Conservation (phyloP, 2,113 vertebrate genomes). For the Psettodes erumei region DNA sequence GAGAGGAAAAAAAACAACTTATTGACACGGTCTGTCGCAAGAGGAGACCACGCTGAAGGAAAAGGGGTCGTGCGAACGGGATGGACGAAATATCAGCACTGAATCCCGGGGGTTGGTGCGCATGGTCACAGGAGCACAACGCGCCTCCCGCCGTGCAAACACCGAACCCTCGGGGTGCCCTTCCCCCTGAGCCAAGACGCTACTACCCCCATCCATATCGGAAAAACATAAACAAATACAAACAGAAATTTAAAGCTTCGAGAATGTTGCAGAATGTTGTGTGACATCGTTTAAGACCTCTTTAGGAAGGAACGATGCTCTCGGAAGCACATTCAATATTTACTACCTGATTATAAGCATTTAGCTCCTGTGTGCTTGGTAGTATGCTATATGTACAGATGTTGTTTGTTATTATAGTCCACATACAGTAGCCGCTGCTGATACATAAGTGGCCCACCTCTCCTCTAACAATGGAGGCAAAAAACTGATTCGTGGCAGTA, state of each 20-base stretch:
- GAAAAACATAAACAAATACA: conserved; percentile 9
- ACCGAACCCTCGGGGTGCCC: conserved; percentile 7
- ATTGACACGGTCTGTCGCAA: conserved; percentile 30
- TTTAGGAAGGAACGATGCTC: conserved; percentile 4
- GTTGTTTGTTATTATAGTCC: neutral
- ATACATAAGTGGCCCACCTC: conserved; percentile 2
- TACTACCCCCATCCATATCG: neutral
- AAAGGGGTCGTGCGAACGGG: conserved; percentile 3
- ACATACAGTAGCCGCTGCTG: neutral
- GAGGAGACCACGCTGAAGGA: neutral
- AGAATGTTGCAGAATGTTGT: neutral
- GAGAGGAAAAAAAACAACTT: conserved; percentile 17
- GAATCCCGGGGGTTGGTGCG: neutral
- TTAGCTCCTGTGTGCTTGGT: neutral
- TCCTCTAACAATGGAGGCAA: neutral
- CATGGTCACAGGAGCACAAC: neutral
- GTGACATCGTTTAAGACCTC: conserved; percentile 23
- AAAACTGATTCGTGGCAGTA: conserved; percentile 36
- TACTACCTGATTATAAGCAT: conserved; percentile 17
- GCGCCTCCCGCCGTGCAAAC: conserved; percentile 22
- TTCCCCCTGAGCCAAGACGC: neutral
- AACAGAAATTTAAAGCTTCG: conserved; percentile 1
- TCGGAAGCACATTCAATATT: conserved; percentile 4
- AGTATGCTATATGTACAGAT: neutral
- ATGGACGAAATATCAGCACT: neutral